Percentiles rank a stretch among this genome's conserved stretches.
phyloP scores from a whole-genome alignment of 2,797 vertebrate species.

The Melanogrammus aeglefinus region DNA sequence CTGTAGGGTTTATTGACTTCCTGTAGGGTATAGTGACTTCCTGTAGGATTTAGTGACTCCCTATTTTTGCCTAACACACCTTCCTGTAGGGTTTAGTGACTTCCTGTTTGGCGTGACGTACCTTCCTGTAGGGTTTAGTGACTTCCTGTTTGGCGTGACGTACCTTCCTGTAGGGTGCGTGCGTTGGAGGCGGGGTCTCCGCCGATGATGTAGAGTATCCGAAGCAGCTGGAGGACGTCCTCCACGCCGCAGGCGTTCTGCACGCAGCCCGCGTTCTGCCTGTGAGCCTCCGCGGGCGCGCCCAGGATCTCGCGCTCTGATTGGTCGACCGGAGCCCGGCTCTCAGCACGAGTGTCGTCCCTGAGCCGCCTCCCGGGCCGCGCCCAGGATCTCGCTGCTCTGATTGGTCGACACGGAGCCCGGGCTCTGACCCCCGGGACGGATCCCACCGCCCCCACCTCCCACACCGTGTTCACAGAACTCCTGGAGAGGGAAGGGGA shows the following conservation, averaged over 20 bases:
- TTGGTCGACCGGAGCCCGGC: too few species aligned
- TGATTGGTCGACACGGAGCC: conserved; percentile 79
- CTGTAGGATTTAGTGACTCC: too few species aligned
- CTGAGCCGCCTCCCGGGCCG: conserved; percentile 84
- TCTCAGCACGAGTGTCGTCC: too few species aligned
- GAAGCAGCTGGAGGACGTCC: conserved; percentile 92
- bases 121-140: conserved; percentile 1
- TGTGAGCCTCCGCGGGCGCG: too few species aligned
- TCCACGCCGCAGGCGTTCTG: conserved; percentile 97
- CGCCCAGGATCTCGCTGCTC: conserved; percentile 88
- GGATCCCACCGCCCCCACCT: conserved; percentile 51
- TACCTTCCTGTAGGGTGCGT: conserved; percentile 88
- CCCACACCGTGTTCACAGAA: conserved; percentile 86
- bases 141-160: conserved; percentile 1
- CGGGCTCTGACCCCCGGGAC: conserved; percentile 80
- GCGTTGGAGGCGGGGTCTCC: conserved; percentile 78
- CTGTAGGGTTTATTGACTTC: too few species aligned
- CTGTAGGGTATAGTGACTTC: not conserved
- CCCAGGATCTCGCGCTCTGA: too few species aligned
- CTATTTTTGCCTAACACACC: not conserved
- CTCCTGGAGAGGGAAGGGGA: conserved; percentile 73
- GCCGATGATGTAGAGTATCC: conserved; percentile 95
- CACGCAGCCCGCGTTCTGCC: conserved; percentile 92
- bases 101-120: not conserved
- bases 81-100: not conserved